Conservation (phyloP, 2,888 invertebrate species). For the Polyommatus icarus region DNA sequence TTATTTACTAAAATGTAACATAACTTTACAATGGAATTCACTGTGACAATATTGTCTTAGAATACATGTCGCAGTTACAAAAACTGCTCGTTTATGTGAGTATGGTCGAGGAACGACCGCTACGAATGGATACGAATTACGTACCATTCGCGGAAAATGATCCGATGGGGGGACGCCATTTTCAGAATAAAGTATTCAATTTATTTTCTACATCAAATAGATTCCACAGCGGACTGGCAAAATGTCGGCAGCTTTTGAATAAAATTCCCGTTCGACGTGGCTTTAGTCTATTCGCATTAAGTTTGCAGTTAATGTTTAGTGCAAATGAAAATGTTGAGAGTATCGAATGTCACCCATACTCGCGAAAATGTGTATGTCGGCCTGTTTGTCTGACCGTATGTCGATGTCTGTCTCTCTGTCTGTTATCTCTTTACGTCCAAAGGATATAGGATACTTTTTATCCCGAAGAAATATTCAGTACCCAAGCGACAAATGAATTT, state of each 20-base stretch:
- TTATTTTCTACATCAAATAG: slow-evolving; percentile 26
- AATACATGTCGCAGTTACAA: slow-evolving; percentile 1
- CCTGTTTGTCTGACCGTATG: no score
- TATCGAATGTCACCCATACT: no score
- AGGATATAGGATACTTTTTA: no score
- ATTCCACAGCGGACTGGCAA: background rate
- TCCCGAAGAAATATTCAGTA: no score
- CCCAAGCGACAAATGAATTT: no score
- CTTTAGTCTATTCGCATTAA: background rate
- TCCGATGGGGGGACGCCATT: slow-evolving; percentile 14
- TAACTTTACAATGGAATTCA: no score
- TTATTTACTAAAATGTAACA: no score
- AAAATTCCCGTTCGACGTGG: background rate
- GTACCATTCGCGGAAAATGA: slow-evolving; percentile 14
- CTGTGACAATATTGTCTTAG: background rate
- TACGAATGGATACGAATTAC: slow-evolving; percentile 25
- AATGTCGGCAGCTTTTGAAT: background rate
- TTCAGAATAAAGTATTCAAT: slow-evolving; percentile 26
- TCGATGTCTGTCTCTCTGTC: no score
- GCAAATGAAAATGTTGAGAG: background rate
- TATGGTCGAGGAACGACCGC: slow-evolving; percentile 4
- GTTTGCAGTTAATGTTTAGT: background rate
- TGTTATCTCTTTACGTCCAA: no score
- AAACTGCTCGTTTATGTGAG: background rate
- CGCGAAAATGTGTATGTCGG: no score